A percentile compares a stretch with the other conserved stretches of the same genome.
phyloP scores from a whole-genome alignment of 2,113 vertebrate species.

The Elanoides forficatus region DNA sequence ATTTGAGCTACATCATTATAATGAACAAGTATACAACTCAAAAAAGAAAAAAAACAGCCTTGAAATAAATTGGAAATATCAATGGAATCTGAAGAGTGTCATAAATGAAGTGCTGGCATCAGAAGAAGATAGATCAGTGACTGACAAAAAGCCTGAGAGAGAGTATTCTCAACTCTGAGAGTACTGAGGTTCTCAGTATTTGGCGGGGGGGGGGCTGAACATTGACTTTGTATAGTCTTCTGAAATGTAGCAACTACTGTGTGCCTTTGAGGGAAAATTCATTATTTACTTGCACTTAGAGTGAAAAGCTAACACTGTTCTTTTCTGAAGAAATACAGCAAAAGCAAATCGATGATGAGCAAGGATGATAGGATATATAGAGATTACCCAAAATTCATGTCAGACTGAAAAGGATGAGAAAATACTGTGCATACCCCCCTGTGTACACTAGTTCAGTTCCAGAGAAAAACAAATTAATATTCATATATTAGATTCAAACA shows the following conservation, averaged over 20 bases:
- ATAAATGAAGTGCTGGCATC: background rate
- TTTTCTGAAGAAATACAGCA: background rate
- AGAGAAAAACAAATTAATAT: background rate
- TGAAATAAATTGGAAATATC: background rate
- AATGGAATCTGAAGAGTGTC: background rate
- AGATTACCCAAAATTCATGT: background rate
- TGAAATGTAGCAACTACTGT: background rate
- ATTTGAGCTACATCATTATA: background rate
- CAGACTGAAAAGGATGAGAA: background rate
- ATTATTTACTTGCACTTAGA: background rate
- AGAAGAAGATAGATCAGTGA: background rate
- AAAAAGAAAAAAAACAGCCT: background rate
- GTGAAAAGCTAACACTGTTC: background rate
- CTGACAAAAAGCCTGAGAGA: background rate
- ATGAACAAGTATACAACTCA: background rate
- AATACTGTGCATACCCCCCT: background rate
- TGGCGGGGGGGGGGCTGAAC: fast-evolving
- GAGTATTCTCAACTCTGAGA: background rate
- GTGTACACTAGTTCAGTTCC: background rate
- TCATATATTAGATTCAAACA: background rate
- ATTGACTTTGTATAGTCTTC: background rate
- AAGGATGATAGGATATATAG: background rate
- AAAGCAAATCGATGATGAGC: background rate
- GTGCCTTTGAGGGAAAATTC: background rate
- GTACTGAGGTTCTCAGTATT: background rate